phyloP scores from a whole-genome alignment of 2,113 vertebrate genomes.

The Tretioscincus oriximinensis region DNA sequence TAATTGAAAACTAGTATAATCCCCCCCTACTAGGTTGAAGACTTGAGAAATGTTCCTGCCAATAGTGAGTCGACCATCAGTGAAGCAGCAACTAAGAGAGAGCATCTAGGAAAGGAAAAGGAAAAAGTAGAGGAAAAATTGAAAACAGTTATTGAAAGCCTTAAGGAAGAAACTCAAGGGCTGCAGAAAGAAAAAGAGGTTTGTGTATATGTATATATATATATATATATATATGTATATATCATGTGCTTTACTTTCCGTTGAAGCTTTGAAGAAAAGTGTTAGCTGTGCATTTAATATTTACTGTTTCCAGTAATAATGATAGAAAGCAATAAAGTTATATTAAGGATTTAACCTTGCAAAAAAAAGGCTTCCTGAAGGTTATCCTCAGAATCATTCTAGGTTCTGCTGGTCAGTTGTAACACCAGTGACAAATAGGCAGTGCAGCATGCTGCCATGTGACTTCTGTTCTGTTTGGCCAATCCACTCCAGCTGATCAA shows the following conservation, averaged over 20 bases:
- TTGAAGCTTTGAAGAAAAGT: not conserved
- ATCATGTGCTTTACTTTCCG: not conserved
- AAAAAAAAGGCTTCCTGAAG: not conserved
- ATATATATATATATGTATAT: too few relatives aligned
- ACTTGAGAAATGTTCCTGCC: slow-evolving; percentile 78
- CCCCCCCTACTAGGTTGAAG: slow-evolving; percentile 78
- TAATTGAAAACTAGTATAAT: not conserved
- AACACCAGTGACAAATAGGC: too few relatives aligned
- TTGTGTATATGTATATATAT: too few relatives aligned
- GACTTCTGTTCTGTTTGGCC: too few relatives aligned
- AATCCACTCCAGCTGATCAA: too few relatives aligned
- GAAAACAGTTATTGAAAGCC: slow-evolving; percentile 84
- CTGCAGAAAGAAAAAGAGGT: slow-evolving; percentile 93
- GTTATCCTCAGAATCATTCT: too few relatives aligned
- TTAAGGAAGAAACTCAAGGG: slow-evolving; percentile 88
- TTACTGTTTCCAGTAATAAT: too few relatives aligned
- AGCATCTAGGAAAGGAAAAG: slow-evolving; percentile 81
- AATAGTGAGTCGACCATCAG: slow-evolving; percentile 78
- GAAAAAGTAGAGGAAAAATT: slow-evolving; percentile 84
- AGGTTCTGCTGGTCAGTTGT: too few relatives aligned
- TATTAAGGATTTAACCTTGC: not conserved
- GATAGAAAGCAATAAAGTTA: not conserved
- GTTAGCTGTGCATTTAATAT: not conserved
- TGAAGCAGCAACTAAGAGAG: slow-evolving; percentile 77
- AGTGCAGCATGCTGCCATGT: too few relatives aligned